Percentiles rank a stretch among this genome's conserved stretches.
Evolutionary conservation across 2,888 invertebrate species (phyloP).

Genomic region (Acleris emargana): DNA sequence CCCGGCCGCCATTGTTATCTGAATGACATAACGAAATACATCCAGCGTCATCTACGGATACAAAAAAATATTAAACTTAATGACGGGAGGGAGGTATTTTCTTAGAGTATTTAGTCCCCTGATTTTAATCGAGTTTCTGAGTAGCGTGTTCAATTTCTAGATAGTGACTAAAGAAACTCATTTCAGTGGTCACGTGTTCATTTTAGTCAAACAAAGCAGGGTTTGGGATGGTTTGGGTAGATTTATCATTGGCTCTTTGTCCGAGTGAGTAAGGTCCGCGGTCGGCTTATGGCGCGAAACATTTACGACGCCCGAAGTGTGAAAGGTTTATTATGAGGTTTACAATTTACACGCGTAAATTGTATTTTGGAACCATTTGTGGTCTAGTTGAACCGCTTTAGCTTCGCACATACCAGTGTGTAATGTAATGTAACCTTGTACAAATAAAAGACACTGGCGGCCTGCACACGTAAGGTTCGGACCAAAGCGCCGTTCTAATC

Average conservation of each 20-base stretch:
- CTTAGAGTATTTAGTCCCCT: too few species aligned
- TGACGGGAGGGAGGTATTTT: too few species aligned
- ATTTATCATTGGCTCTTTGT: conserved; percentile 15
- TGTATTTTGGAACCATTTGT: background rate
- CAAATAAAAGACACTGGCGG: too few species aligned
- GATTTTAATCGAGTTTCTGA: too few species aligned
- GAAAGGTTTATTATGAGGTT: conserved; percentile 20
- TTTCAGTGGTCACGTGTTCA: background rate
- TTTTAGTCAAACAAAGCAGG: background rate
- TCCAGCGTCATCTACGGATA: background rate
- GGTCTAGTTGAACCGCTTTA: background rate
- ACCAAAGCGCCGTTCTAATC: too few species aligned
- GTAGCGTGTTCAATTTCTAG: too few species aligned
- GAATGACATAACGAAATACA: conserved; percentile 14
- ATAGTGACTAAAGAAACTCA: too few species aligned
- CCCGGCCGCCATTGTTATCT: conserved; percentile 19
- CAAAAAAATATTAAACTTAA: too few species aligned
- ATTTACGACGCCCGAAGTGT: conserved; percentile 11
- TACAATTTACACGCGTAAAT: conserved; percentile 14
- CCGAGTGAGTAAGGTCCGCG: conserved; percentile 11
- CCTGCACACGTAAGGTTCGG: too few species aligned
- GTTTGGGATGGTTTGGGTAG: background rate
- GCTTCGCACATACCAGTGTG: background rate
- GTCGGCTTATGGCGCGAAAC: conserved; percentile 16
- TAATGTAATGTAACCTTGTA: too few species aligned